Conservation (phyloP, 2,797 vertebrate genomes). For the Gymnopithys bicolor region DNA sequence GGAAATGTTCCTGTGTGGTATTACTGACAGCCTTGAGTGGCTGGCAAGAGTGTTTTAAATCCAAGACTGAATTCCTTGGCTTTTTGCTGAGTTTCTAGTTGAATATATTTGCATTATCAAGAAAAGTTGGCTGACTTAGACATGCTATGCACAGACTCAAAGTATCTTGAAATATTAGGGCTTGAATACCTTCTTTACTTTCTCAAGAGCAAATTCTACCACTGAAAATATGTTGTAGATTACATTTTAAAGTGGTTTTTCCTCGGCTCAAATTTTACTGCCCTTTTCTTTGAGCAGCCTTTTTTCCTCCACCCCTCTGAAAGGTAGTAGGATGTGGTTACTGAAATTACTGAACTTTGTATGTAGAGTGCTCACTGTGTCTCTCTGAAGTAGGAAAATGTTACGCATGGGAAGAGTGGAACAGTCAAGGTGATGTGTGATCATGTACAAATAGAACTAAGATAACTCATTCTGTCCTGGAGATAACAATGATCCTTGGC, state of each 20-base stretch:
- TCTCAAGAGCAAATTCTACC: not conserved
- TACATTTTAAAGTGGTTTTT: not conserved
- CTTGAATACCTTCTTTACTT: not conserved
- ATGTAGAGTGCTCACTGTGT: not conserved
- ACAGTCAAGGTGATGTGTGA: not conserved
- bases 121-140: not conserved
- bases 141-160: not conserved
- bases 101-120: constrained; percentile 19
- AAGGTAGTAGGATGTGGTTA: not conserved
- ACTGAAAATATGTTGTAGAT: not conserved
- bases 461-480: not conserved
- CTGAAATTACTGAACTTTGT: not conserved
- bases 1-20: not conserved
- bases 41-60: constrained; percentile 1
- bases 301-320: not conserved
- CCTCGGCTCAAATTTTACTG: not conserved
- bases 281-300: not conserved
- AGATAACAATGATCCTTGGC: not conserved
- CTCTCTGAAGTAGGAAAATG: not conserved
- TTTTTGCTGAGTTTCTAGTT: constrained; percentile 1
- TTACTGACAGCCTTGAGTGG: not conserved
- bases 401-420: not conserved
- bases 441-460: not conserved
- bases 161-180: not conserved
- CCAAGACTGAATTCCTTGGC: not conserved